Base-by-base conservation (phyloP, 2,113 vertebrate genomes). In the Probosciger aterrimus region DNA sequence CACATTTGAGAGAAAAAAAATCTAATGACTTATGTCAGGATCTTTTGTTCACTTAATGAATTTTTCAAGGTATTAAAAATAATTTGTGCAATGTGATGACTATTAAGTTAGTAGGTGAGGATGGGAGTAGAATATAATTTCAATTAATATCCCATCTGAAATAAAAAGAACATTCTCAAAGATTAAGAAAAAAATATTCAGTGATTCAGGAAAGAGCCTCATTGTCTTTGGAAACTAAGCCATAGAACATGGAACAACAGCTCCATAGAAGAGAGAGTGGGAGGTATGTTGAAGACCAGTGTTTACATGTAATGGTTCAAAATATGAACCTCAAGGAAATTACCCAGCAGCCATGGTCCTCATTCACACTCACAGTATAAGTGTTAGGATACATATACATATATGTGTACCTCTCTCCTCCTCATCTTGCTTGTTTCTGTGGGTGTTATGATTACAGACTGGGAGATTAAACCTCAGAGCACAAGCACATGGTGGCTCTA, bases 51-150 rank as follows among this genome's bases (percentile, higher is more conserved):
- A 59, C 52, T 90, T 96, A 95, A 96, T 96, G 93, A 97, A 95
- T 95, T 96, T 97, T 97, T 96, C 93, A 95, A 96, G 88, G 92
- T 86, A 96, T 96, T 96, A 96, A 96, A 95, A 96, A 94, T 94
- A 95, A 96, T 96, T 94, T 96, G 93, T 87, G 65, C 92, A 94
- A 86, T 89, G 41, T 89, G 92, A 91, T 94, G 95, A 92, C 81
- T 93, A 73, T 92, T 97, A 93, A 96, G 81, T 91, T 92, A 73
- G 86, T 89, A 94, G 92, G 74, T 97, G 80, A 95, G 53, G 83
- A 94, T 91, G 69, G 69, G 78, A 96, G 74, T 79, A 87, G 92
- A 95, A 96, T 94, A 76, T 84, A 43, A 87, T 94, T 95, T 96
- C 91, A 93, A 76, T 96, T 94, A 96, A 75, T 88, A 94, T 87